phyloP scores from a whole-genome alignment of 2,797 vertebrate species.

The Podarcis lilfordi region DNA sequence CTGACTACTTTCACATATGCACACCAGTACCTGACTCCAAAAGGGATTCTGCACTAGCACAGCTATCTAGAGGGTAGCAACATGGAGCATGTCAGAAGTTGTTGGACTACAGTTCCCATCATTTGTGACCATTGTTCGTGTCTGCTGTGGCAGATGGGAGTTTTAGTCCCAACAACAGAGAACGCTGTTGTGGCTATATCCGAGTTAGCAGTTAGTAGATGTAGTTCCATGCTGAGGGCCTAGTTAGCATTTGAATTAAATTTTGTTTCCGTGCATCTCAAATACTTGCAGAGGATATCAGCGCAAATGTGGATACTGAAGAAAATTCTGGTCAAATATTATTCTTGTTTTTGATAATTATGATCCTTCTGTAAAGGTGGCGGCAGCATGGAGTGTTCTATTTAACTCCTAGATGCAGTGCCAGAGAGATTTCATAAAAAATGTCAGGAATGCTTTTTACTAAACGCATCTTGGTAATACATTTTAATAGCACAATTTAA shows the following conservation, averaged over 20 bases:
- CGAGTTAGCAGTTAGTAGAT: no score
- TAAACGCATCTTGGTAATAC: slow-evolving; percentile 47
- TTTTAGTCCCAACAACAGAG: no score
- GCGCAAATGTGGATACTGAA: not conserved
- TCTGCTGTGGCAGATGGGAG: no score
- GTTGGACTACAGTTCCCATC: no score
- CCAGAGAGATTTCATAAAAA: slow-evolving; percentile 31
- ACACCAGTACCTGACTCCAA: no score
- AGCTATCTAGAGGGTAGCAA: not conserved
- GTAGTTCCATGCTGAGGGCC: no score
- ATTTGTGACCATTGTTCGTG: no score
- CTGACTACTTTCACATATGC: no score
- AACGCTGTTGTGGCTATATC: no score
- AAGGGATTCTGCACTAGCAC: not conserved
- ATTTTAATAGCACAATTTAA: slow-evolving; percentile 24
- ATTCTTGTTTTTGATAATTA: not conserved
- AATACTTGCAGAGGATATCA: not conserved
- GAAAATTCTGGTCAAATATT: not conserved
- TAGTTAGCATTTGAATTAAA: no score
- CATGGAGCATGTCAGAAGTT: no score
- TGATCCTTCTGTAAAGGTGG: not conserved
- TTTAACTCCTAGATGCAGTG: slow-evolving; percentile 37
- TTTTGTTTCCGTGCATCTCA: not conserved
- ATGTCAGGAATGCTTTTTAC: slow-evolving; percentile 35
- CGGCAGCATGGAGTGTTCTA: not conserved